Base-by-base conservation (phyloP, 2,888 invertebrate genomes). In the Liopterus haemorrhoidalis region DNA sequence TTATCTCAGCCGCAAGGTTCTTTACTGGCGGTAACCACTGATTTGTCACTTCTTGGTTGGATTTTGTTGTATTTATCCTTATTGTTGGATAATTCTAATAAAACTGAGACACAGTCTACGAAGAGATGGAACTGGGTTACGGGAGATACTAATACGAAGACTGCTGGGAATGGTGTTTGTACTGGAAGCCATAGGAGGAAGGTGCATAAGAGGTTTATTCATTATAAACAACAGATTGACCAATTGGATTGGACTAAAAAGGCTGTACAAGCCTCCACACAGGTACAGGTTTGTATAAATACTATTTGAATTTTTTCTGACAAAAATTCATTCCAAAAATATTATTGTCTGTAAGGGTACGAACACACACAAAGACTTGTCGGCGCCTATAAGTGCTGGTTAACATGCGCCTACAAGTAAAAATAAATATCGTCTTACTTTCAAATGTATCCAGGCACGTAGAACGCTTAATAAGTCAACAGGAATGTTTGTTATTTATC, bases 41-140 rank as follows among this genome's bases (percentile, higher is more conserved):
- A 85, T 61, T 67, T 83, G 49, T 75, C 78, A 9, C 63, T 84
- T 5, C 70, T 87, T 32, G 82, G 85, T 4, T 88, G 87, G 87
- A 68, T 86, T 25, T 66, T 88, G 37, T 70, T 88, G 52, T 87
- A 84, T 59, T 67, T 87, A 31, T 84, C 85, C 0, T 76, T 84
- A 35, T 85, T 85, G 57, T 70, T 88, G 49, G 85, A 76, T 54
- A 53, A 64, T 46, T 61, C 53, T 6, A 43, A 39, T 21, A 61
- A 60, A 27, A 54, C 39, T 5, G 45, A 57, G 8, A 47, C 46
- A 2, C 41, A 48, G 11, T 58, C 66, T 5, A 68, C 64, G 9
- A 74, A 73, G 39, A 79, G 91, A 45, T 93, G 92, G 92, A 89
- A 90, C 66, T 93, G 92, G 73, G 85, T 93, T 61, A 86, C 88